Percentiles rank a stretch among this genome's conserved stretches.
These are phyloP conservation scores for Umimayanthus kanabou DNA, from an alignment of 92 coral and sea anemone genomes.

Conservation along the genomic window DNA sequence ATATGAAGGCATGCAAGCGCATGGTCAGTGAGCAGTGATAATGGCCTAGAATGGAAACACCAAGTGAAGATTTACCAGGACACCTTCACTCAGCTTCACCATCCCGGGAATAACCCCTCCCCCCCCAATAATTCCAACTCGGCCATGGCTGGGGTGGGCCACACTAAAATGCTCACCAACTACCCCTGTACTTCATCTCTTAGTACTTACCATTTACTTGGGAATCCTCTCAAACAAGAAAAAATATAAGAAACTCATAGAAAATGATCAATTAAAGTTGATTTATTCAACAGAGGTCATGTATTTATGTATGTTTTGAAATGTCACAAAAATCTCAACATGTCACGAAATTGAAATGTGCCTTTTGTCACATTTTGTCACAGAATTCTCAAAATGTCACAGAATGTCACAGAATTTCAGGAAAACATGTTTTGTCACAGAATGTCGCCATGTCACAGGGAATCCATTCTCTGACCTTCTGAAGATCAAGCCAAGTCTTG, in stretches of 20 bases:
- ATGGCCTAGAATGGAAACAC: slow-evolving; percentile 38
- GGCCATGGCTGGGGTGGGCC: slow-evolving; percentile 34
- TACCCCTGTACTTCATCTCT: slow-evolving; percentile 25
- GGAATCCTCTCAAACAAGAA: slow-evolving; percentile 24
- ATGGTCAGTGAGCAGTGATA: slow-evolving; percentile 37
- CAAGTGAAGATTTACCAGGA: slow-evolving; percentile 35
- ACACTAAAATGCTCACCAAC: slow-evolving; percentile 26
- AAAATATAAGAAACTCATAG: slow-evolving; percentile 14
- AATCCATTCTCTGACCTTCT: too few species aligned
- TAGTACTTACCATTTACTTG: slow-evolving; percentile 22
- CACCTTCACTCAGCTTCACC: slow-evolving; percentile 39
- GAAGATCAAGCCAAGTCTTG: too few species aligned
- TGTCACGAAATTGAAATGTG: neutral
- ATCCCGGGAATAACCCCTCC: slow-evolving; percentile 31
- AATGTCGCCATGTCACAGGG: too few species aligned
- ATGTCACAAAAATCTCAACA: slow-evolving; percentile 5
- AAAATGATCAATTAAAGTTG: slow-evolving; percentile 11
- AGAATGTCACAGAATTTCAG: too few species aligned
- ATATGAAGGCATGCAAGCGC: slow-evolving; percentile 40
- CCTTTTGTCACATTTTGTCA: neutral
- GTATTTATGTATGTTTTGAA: neutral
- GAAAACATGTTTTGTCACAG: too few species aligned
- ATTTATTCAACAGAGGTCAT: slow-evolving; percentile 11
- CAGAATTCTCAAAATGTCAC: too few species aligned
- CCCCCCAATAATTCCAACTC: slow-evolving; percentile 24